phyloP scores from a whole-genome alignment of 1,140 invertebrate genomes.

The Pachyrhynchus sulphureomaculatus region DNA sequence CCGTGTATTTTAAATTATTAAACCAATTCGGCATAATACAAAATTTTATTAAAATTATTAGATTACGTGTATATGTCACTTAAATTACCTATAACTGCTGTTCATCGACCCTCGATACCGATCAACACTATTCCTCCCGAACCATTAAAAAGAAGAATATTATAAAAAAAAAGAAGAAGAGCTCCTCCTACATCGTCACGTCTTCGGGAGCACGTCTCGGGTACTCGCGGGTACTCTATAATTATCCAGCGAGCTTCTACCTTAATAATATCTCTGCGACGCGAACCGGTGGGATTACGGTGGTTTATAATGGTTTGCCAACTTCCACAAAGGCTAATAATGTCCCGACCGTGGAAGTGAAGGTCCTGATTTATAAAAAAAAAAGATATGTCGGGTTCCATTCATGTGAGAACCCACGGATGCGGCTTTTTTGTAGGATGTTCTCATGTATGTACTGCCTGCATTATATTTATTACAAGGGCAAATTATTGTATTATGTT shows the following conservation, averaged over 20 bases:
- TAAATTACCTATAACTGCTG: neutral
- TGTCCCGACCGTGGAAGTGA: constrained; percentile 1
- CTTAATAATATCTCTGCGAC: constrained; percentile 33
- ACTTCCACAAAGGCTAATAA: constrained; percentile 35
- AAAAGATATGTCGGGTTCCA: constrained; percentile 9
- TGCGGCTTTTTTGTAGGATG: neutral
- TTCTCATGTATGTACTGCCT: constrained; percentile 3
- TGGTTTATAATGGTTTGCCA: constrained; percentile 36
- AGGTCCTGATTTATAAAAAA: constrained; percentile 17
- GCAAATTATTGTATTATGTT: too few relatives aligned
- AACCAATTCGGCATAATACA: too few relatives aligned
- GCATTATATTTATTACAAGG: too few relatives aligned
- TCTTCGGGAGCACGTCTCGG: constrained; percentile 38
- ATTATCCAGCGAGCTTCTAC: constrained; percentile 36
- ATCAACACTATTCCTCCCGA: constrained; percentile 11
- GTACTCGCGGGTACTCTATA: constrained; percentile 35
- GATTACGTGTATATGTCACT: too few relatives aligned
- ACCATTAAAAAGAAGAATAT: constrained; percentile 16
- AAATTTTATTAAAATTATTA: too few relatives aligned
- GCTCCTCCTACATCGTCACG: constrained; percentile 39
- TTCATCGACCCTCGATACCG: constrained; percentile 6
- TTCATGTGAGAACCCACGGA: constrained; percentile 23
- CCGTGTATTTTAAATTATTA: too few relatives aligned
- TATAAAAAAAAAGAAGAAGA: constrained; percentile 10
- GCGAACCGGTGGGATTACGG: constrained; percentile 14